A percentile compares a stretch with the other conserved stretches of the same genome.
These are phyloP conservation scores for Tinamus guttatus DNA, from an alignment of 2,113 vertebrate species.

Conservation along the genomic window DNA sequence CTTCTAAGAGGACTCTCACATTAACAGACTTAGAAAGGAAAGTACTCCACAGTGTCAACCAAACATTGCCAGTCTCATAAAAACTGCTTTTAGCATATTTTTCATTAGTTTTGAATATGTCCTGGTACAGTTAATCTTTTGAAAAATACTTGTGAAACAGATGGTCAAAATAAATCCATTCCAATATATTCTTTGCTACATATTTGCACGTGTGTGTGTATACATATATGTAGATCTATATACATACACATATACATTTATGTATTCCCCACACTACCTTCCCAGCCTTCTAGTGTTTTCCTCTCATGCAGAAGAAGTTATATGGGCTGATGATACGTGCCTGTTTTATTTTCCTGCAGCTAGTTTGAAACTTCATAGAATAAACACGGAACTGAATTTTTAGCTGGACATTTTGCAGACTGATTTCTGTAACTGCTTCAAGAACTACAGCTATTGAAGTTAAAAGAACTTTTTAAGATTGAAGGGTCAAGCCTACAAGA, in stretches of 20 bases:
- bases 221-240: too few species aligned
- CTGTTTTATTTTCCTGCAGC: background rate
- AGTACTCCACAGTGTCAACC: background rate
- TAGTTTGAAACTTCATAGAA: background rate
- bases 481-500: background rate
- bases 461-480: background rate
- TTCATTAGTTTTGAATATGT: background rate
- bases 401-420: background rate
- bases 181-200: background rate
- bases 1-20: background rate
- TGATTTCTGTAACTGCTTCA: background rate
- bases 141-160: background rate
- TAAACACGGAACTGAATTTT: background rate
- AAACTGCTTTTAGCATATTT: background rate
- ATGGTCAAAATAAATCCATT: background rate
- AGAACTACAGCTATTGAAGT: background rate
- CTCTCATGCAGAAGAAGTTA: background rate
- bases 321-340: background rate
- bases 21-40: background rate
- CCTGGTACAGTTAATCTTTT: background rate
- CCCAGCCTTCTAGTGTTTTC: background rate
- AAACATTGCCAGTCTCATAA: background rate
- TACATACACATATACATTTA: too few species aligned
- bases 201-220: accelerated
- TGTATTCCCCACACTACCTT: too few species aligned